Evolutionary conservation across 1,140 invertebrate genomes (phyloP).

Genomic region (Camponotus floridanus): DNA sequence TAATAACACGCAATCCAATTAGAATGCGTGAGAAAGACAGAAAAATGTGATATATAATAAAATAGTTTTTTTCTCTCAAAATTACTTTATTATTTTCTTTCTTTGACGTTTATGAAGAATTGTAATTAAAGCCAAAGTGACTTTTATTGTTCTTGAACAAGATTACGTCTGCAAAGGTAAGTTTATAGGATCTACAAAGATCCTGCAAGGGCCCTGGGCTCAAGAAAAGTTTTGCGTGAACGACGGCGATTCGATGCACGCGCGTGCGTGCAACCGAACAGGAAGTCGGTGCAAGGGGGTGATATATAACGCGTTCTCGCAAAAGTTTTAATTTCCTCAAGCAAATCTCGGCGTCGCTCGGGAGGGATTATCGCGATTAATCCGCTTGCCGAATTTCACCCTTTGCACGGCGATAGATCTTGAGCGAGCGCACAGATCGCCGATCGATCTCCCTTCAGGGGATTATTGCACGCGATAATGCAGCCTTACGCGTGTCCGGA

Average conservation of each 20-base stretch:
- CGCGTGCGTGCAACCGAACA: slow-evolving; percentile 55
- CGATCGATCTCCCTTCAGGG: slow-evolving; percentile 18
- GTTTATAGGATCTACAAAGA: neutral
- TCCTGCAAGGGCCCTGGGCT: neutral
- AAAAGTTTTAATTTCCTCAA: slow-evolving; percentile 69
- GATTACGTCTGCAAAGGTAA: neutral
- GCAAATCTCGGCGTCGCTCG: slow-evolving; percentile 40
- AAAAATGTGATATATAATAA: neutral
- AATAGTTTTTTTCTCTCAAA: neutral
- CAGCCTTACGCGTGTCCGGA: slow-evolving; percentile 38
- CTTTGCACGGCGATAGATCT: slow-evolving; percentile 50
- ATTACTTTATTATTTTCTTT: slow-evolving; percentile 12
- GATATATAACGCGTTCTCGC: slow-evolving; percentile 65
- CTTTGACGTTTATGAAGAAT: neutral
- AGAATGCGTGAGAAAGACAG: neutral
- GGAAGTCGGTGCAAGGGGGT: slow-evolving; percentile 65
- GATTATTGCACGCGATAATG: slow-evolving; percentile 54
- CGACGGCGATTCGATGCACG: slow-evolving; percentile 62
- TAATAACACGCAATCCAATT: neutral
- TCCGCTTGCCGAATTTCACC: slow-evolving; percentile 55
- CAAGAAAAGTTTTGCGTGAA: slow-evolving; percentile 58
- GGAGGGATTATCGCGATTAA: slow-evolving; percentile 46
- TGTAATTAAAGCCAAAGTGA: neutral
- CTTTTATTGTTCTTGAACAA: neutral
- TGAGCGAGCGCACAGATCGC: slow-evolving; percentile 6